Conservation (phyloP, 2,113 vertebrate genomes). For the Actinemys pallida region DNA sequence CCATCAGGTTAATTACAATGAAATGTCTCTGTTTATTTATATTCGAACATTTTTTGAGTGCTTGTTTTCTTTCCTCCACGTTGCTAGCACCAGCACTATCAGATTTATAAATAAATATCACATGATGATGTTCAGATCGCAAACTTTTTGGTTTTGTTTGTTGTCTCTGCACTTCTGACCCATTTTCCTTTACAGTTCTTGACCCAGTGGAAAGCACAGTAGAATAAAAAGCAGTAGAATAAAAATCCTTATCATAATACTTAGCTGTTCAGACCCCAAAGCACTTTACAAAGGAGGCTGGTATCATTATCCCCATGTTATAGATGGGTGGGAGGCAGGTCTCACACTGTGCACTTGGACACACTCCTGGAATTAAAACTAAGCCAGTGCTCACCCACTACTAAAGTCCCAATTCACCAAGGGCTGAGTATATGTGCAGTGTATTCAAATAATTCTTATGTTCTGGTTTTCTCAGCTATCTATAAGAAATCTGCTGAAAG, state of each 20-base stretch:
- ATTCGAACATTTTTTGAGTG: neutral
- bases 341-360: neutral
- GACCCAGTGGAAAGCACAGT: neutral
- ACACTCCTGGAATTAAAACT: neutral
- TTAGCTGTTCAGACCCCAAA: neutral
- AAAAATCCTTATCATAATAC: neutral
- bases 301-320: neutral
- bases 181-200: neutral
- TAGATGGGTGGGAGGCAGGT: neutral
- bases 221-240: neutral
- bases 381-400: neutral
- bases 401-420: neutral
- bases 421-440: neutral
- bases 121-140: slow-evolving; percentile 34
- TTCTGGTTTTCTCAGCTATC: neutral
- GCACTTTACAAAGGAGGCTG: neutral
- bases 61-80: neutral
- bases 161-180: neutral
- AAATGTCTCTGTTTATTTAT: neutral
- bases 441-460: neutral
- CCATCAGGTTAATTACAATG: neutral
- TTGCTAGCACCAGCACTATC: neutral
- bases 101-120: slow-evolving; percentile 31
- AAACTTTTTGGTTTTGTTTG: slow-evolving; percentile 5
- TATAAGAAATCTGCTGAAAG: neutral